Conservation (phyloP, 1,140 invertebrate species). For the Meloidogyne exigua region DNA sequence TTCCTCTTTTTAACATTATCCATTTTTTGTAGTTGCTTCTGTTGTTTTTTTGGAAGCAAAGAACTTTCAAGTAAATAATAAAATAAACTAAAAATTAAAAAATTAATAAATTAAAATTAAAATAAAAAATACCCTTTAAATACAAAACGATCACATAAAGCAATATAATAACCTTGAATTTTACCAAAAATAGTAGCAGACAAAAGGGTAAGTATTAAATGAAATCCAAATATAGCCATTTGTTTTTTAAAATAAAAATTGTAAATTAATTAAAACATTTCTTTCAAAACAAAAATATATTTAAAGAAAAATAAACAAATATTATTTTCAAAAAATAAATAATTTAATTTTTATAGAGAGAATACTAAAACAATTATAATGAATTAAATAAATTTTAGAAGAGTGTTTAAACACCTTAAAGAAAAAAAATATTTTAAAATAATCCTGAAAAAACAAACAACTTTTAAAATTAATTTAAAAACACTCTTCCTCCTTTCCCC, state of each 20-base stretch:
- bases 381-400: too few relatives aligned
- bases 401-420: too few relatives aligned
- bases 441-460: too few relatives aligned
- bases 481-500: too few relatives aligned
- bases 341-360: too few relatives aligned
- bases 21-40: too few relatives aligned
- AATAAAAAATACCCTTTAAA: slow-evolving; percentile 27
- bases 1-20: slow-evolving; percentile 13
- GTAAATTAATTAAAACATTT: background rate
- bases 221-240: slow-evolving; percentile 43
- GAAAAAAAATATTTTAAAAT: too few relatives aligned
- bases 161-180: background rate
- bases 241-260: background rate
- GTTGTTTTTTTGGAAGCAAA: background rate
- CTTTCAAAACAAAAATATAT: background rate
- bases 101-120: slow-evolving; percentile 26
- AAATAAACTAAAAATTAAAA: slow-evolving; percentile 29
- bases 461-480: too few relatives aligned
- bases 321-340: too few relatives aligned
- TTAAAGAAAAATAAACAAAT: too few relatives aligned
- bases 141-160: slow-evolving; percentile 28
- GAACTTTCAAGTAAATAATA: slow-evolving; percentile 32
- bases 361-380: too few relatives aligned
- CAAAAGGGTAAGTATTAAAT: slow-evolving; percentile 34
- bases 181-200: slow-evolving; percentile 37